These are phyloP conservation scores for Pyrgus malvae DNA, from an alignment of 2,888 invertebrate species.

Conservation along the genomic window DNA sequence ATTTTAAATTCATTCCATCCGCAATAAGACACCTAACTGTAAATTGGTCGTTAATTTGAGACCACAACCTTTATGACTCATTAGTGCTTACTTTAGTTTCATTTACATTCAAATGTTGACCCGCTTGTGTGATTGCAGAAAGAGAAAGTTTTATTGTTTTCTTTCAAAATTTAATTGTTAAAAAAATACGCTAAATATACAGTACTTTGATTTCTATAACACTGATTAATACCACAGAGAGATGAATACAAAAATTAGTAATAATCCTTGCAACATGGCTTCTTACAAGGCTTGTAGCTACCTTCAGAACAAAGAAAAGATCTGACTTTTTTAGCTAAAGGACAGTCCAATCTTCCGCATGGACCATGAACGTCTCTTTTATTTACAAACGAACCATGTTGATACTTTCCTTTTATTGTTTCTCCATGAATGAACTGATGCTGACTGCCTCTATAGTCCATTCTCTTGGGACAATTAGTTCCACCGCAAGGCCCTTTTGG, in stretches of 20 bases:
- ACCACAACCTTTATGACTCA: conserved; percentile 37
- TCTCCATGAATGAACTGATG: conserved; percentile 72
- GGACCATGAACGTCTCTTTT: conserved; percentile 74
- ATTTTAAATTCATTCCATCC: conserved; percentile 8
- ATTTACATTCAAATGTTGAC: conserved; percentile 35
- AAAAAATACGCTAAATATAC: not conserved
- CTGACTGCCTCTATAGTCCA: conserved; percentile 72
- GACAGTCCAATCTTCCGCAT: conserved; percentile 72
- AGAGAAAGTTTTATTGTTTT: conserved; percentile 36
- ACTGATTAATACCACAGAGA: no score
- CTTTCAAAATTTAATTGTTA: not conserved
- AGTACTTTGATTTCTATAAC: no score
- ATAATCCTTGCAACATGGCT: conserved; percentile 67
- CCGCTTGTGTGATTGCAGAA: conserved; percentile 34
- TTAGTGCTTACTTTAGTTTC: conserved; percentile 36
- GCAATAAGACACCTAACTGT: conserved; percentile 25
- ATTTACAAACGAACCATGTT: conserved; percentile 70
- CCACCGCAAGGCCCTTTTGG: conserved; percentile 77
- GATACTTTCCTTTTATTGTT: conserved; percentile 62
- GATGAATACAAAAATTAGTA: conserved; percentile 43
- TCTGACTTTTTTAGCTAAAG: conserved; percentile 69
- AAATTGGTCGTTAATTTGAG: conserved; percentile 7
- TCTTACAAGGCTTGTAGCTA: conserved; percentile 66
- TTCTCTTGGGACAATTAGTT: conserved; percentile 70
- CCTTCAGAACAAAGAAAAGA: conserved; percentile 64